Evolutionary conservation across 35 echinoderm and acorn worm species (phyloP).

Genomic region (Strongylocentrotus purpuratus): DNA sequence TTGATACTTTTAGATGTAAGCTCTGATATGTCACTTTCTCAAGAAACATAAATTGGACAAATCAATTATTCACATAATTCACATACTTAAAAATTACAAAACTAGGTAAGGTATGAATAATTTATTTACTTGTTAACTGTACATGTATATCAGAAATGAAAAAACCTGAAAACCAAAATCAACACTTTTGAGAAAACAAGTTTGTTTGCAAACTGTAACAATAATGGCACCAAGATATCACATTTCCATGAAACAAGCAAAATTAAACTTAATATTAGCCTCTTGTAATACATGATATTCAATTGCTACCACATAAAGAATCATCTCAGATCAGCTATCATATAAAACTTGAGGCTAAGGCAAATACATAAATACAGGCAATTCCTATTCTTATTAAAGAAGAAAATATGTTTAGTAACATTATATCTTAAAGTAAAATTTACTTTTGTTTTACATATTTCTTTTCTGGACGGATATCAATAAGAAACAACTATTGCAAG

Average conservation of each 20-base stretch:
- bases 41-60: too few relatives aligned
- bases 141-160: too few relatives aligned
- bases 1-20: too few relatives aligned
- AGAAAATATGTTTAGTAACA: neutral
- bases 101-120: too few relatives aligned
- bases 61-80: too few relatives aligned
- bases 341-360: neutral
- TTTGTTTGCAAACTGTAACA: too few relatives aligned
- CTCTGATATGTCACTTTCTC: too few relatives aligned
- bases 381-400: neutral
- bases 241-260: neutral
- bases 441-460: neutral
- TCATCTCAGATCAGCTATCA: neutral
- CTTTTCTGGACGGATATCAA: neutral
- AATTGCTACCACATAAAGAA: neutral
- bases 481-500: neutral
- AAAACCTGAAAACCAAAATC: too few relatives aligned
- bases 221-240: too few relatives aligned
- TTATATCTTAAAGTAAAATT: neutral
- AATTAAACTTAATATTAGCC: neutral
- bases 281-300: neutral
- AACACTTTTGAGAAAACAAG: too few relatives aligned
- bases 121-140: too few relatives aligned
- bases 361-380: neutral
- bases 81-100: too few relatives aligned